phyloP scores from a whole-genome alignment of 2,797 vertebrate genomes.

The Spinus olivaceus region DNA sequence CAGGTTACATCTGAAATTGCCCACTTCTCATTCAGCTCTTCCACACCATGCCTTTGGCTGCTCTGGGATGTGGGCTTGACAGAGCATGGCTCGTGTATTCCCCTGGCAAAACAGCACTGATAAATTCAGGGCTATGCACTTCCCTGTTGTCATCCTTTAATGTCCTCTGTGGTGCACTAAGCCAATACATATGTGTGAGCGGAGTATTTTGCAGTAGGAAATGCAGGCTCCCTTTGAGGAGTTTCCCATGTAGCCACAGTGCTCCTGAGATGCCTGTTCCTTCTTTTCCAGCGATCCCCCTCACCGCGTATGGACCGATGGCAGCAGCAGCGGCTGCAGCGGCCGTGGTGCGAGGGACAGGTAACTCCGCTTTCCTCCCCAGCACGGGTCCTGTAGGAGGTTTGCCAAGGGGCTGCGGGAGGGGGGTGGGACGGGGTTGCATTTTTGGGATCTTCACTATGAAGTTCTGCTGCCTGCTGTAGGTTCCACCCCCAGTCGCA shows the following conservation, averaged over 20 bases:
- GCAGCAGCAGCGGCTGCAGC: slow-evolving; percentile 90
- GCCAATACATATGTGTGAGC: neutral
- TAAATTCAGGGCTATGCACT: neutral
- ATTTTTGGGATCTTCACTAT: slow-evolving; percentile 69
- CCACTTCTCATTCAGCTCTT: neutral
- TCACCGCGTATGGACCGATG: slow-evolving; percentile 97
- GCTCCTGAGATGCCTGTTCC: neutral
- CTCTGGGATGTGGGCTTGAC: neutral
- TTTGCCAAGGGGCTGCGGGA: neutral
- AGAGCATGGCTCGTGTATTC: neutral
- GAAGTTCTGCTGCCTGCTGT: slow-evolving; percentile 75
- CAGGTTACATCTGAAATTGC: neutral
- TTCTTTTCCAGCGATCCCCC: slow-evolving; percentile 88
- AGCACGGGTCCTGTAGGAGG: fast-evolving
- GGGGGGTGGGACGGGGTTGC: neutral
- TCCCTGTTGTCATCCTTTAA: neutral
- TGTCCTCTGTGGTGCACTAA: neutral
- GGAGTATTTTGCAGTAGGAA: neutral
- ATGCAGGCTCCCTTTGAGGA: neutral
- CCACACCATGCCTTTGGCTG: neutral
- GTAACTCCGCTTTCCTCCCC: slow-evolving; percentile 56
- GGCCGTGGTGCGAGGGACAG: slow-evolving; percentile 92
- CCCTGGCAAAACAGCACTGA: neutral
- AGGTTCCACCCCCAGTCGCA: slow-evolving; percentile 91
- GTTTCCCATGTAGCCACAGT: neutral